Evolutionary conservation across 2,113 vertebrate species (phyloP).

Genomic region (Paradisaea rubra): DNA sequence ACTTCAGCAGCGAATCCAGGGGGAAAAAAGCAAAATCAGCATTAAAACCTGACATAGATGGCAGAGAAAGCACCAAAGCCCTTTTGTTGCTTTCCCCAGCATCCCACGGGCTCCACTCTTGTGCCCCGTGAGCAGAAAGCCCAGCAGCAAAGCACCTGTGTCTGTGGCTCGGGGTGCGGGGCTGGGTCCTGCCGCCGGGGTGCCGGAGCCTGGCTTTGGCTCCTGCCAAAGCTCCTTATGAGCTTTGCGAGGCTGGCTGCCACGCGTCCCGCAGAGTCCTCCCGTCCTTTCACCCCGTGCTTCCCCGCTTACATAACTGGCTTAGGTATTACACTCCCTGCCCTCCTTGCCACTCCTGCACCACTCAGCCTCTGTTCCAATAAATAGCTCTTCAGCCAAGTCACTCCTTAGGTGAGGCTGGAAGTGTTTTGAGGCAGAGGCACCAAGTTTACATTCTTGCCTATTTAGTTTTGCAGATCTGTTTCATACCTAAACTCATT

Average conservation of each 20-base stretch:
- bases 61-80: background rate
- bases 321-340: background rate
- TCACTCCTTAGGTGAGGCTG: background rate
- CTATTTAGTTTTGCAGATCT: background rate
- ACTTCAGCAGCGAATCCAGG: background rate
- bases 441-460: background rate
- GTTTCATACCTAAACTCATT: background rate
- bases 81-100: background rate
- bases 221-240: slow-evolving; percentile 42
- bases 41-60: background rate
- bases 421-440: background rate
- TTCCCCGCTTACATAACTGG: slow-evolving; percentile 41
- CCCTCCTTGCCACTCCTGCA: background rate
- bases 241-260: slow-evolving; percentile 35
- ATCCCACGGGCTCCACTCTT: fast-evolving
- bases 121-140: background rate
- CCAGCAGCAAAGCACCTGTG: background rate
- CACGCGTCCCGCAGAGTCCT: background rate
- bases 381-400: background rate
- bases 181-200: fast-evolving
- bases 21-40: background rate
- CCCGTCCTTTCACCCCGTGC: slow-evolving; percentile 5
- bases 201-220: background rate
- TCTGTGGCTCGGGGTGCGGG: fast-evolving
- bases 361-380: background rate